Percentiles rank a stretch among this genome's conserved stretches.
Conservation (phyloP, 2,113 vertebrate species). For the Prolemur simus region DNA sequence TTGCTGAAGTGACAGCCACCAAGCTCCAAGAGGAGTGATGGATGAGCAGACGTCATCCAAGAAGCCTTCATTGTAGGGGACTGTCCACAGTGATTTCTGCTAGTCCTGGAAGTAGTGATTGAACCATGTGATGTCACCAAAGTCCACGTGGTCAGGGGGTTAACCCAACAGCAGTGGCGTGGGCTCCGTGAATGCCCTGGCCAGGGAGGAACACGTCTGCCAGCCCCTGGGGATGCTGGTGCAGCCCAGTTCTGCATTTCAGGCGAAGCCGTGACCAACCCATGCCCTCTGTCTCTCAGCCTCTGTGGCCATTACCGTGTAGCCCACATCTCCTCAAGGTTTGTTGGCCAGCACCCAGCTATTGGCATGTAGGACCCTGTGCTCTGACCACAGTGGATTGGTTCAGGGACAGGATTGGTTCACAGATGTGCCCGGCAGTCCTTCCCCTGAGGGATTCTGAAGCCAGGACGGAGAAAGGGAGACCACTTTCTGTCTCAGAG, state of each 20-base stretch:
- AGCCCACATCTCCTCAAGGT: too few species aligned
- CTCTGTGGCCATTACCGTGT: not conserved
- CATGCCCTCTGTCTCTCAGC: not conserved
- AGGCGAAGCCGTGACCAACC: rapidly evolving
- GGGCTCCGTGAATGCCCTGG: not conserved
- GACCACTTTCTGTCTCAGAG: not conserved
- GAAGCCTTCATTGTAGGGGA: not conserved
- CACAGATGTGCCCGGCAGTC: not conserved
- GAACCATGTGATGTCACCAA: not conserved
- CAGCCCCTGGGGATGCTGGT: not conserved
- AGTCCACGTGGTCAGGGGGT: not conserved
- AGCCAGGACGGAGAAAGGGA: not conserved
- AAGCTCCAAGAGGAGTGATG: too few species aligned
- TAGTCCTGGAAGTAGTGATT: not conserved
- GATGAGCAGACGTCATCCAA: not conserved
- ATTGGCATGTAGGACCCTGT: rapidly evolving
- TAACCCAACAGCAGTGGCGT: rapidly evolving
- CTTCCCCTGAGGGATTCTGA: not conserved
- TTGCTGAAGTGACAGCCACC: not conserved
- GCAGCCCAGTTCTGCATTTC: not conserved
- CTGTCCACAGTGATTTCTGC: rapidly evolving
- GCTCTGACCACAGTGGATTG: not conserved
- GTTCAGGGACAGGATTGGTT: not conserved
- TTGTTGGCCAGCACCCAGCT: not conserved
- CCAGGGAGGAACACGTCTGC: too few species aligned